Evolutionary conservation across 2,888 invertebrate species (phyloP).

Genomic region (Lepidochrysops patricia): DNA sequence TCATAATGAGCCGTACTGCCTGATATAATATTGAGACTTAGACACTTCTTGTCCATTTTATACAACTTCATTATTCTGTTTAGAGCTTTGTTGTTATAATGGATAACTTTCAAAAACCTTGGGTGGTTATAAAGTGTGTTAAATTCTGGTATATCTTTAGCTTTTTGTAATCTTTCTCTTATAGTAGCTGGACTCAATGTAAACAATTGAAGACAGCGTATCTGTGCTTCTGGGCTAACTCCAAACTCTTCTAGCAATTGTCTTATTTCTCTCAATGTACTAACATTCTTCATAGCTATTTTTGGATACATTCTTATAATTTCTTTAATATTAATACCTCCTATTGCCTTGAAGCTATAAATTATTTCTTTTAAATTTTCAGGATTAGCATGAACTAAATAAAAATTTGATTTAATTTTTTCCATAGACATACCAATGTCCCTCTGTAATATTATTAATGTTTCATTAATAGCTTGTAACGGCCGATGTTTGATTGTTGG

Average conservation of each 20-base stretch:
- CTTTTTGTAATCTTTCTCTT: conserved; percentile 46
- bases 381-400: conserved; percentile 56
- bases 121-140: conserved; percentile 52
- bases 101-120: conserved; percentile 60
- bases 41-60: conserved; percentile 53
- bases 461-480: conserved; percentile 51
- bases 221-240: conserved; percentile 56
- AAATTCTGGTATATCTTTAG: conserved; percentile 55
- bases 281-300: conserved; percentile 47
- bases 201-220: conserved; percentile 58
- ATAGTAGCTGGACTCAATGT: conserved; percentile 48
- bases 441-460: conserved; percentile 46
- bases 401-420: conserved; percentile 62
- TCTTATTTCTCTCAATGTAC: conserved; percentile 43
- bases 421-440: conserved; percentile 45
- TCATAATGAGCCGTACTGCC: conserved; percentile 54
- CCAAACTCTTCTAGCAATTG: conserved; percentile 49
- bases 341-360: conserved; percentile 44
- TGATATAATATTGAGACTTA: conserved; percentile 60
- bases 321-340: conserved; percentile 62
- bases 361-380: conserved; percentile 55
- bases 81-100: conserved; percentile 52
- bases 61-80: conserved; percentile 47
- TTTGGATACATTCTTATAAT: conserved; percentile 58
- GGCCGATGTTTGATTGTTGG: conserved; percentile 64